Evolutionary conservation across 2,797 vertebrate genomes (phyloP).

Genomic region (Lepidocolaptes lacrymiger): DNA sequence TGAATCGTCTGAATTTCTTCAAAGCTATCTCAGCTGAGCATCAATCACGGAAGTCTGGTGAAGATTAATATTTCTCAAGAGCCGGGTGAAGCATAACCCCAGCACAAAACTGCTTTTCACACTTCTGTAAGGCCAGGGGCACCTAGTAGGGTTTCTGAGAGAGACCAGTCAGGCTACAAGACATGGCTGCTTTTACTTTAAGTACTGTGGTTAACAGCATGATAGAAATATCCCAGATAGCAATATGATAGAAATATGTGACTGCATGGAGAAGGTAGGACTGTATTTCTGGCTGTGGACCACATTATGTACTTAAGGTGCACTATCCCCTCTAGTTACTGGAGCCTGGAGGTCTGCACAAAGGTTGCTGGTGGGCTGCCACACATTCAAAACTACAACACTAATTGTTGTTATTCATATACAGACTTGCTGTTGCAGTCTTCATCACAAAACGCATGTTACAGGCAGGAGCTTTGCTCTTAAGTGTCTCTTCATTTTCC

Average conservation of each 20-base stretch:
- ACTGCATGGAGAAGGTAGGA: not conserved
- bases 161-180: not conserved
- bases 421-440: not conserved
- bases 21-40: not conserved
- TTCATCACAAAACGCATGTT: not conserved
- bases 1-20: not conserved
- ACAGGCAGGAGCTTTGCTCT: not conserved
- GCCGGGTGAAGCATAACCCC: rapidly evolving
- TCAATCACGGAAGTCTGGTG: not conserved
- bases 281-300: not conserved
- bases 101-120: not conserved
- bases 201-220: not conserved
- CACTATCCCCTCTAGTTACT: not conserved
- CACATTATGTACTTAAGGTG: not conserved
- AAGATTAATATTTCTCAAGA: not conserved
- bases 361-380: not conserved
- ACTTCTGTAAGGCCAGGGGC: not conserved
- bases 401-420: not conserved
- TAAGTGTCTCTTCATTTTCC: not conserved
- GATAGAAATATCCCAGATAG: not conserved
- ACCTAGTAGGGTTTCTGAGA: not conserved
- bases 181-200: rapidly evolving
- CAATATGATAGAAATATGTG: not conserved
- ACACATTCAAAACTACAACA: not conserved
- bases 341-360: not conserved